Evolutionary conservation across 1,140 invertebrate genomes (phyloP).

Genomic region (Hylyphantes graminicola): DNA sequence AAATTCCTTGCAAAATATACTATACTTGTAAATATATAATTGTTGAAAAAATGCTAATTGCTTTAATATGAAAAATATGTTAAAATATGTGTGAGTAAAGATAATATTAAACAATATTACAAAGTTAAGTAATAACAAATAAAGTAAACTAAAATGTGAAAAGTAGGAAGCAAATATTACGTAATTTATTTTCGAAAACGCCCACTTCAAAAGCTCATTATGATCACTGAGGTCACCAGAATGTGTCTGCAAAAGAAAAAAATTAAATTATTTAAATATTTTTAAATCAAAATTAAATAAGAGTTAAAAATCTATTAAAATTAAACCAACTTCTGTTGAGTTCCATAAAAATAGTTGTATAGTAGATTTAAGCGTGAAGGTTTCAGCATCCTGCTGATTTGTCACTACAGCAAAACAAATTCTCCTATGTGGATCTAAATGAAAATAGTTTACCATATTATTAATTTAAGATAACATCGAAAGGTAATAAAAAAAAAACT

Average conservation of each 20-base stretch:
- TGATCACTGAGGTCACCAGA: neutral
- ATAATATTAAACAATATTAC: no score
- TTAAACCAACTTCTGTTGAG: conserved; percentile 42
- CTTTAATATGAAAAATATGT: no score
- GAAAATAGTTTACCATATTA: conserved; percentile 7
- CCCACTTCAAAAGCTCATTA: conserved; percentile 71
- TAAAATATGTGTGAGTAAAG: no score
- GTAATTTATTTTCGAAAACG: conserved; percentile 45
- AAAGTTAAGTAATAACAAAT: neutral
- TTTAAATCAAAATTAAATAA: neutral
- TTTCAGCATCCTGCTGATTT: conserved; percentile 69
- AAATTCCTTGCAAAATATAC: no score
- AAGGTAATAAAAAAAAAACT: no score
- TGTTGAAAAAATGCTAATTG: no score
- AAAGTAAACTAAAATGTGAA: neutral
- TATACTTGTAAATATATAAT: no score
- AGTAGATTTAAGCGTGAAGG: conserved; percentile 67
- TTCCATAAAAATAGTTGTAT: conserved; percentile 61
- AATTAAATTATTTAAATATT: neutral
- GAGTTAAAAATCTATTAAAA: conserved; percentile 1
- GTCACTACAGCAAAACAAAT: conserved; percentile 78
- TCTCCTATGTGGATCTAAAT: conserved; percentile 75
- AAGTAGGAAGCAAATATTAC: conserved; percentile 24
- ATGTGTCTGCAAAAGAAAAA: conserved; percentile 14
- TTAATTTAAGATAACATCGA: neutral